Evolutionary conservation across 2,797 vertebrate genomes (phyloP).

Genomic region (Botia kubotai): DNA sequence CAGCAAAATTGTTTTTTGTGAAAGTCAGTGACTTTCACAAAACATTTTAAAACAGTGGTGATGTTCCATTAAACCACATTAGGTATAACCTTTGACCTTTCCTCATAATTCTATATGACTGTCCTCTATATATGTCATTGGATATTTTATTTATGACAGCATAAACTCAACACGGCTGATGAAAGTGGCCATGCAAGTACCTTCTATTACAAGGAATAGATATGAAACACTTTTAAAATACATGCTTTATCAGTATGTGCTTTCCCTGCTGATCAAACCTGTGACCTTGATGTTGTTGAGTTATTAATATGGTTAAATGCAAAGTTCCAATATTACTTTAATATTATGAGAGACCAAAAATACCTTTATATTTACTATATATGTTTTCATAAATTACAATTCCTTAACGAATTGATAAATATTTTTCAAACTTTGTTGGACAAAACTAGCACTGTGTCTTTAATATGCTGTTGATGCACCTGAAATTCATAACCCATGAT

Average conservation of each 20-base stretch:
- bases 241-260: no score
- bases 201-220: neutral
- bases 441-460: constrained; percentile 7
- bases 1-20: no score
- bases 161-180: no score
- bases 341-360: neutral
- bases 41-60: no score
- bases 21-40: no score
- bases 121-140: no score
- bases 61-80: neutral
- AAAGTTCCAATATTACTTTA: neutral
- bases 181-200: no score
- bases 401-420: neutral
- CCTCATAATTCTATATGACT: no score
- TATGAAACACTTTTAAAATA: neutral
- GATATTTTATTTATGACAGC: no score
- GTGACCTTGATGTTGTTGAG: neutral
- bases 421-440: neutral
- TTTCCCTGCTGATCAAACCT: neutral
- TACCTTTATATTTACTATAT: neutral
- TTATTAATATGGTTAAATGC: neutral
- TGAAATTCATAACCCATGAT: constrained; percentile 33
- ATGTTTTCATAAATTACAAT: constrained; percentile 1
- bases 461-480: constrained; percentile 18
- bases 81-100: neutral